A percentile compares a stretch with the other conserved stretches of the same genome.
phyloP scores from a whole-genome alignment of 2,888 invertebrate genomes.

The Homarus gammarus region DNA sequence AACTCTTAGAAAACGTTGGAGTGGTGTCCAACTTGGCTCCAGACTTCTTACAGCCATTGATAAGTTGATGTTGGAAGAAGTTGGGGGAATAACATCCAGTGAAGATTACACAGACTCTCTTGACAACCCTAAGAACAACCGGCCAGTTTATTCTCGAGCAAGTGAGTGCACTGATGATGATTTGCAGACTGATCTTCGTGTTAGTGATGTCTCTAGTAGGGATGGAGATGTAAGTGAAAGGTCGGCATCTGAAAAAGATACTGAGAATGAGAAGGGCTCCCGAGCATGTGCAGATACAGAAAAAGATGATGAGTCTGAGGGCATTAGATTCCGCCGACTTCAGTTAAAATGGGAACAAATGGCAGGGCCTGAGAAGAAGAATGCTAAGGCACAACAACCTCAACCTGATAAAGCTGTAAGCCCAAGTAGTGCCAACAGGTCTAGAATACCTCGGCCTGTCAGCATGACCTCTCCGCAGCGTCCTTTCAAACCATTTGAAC shows the following conservation, averaged over 20 bases:
- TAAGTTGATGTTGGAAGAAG: constrained; percentile 84
- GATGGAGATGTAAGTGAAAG: constrained; percentile 69
- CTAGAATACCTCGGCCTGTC: constrained; percentile 75
- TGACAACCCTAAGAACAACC: constrained; percentile 79
- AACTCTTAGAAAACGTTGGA: constrained; percentile 85
- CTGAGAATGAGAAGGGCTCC: constrained; percentile 74
- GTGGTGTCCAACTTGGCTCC: constrained; percentile 85
- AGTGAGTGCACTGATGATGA: constrained; percentile 59
- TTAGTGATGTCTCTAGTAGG: constrained; percentile 63
- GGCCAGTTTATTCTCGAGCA: constrained; percentile 21
- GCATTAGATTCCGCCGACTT: constrained; percentile 86
- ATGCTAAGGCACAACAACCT: constrained; percentile 17
- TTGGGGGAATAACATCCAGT: constrained; percentile 85
- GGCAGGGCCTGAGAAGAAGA: constrained; percentile 80
- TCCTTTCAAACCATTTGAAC: constrained; percentile 75
- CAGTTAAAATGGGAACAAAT: constrained; percentile 91
- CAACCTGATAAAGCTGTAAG: constrained; percentile 69
- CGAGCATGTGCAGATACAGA: constrained; percentile 71
- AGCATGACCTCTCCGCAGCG: constrained; percentile 75
- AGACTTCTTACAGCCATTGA: constrained; percentile 87
- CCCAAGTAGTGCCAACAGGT: constrained; percentile 69
- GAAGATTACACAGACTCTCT: constrained; percentile 87
- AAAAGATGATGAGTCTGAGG: constrained; percentile 79
- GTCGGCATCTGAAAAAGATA: constrained; percentile 76
- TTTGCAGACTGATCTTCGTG: constrained; percentile 35